Evolutionary conservation across 2,888 invertebrate genomes (phyloP).

Genomic region (Aromia moschata): DNA sequence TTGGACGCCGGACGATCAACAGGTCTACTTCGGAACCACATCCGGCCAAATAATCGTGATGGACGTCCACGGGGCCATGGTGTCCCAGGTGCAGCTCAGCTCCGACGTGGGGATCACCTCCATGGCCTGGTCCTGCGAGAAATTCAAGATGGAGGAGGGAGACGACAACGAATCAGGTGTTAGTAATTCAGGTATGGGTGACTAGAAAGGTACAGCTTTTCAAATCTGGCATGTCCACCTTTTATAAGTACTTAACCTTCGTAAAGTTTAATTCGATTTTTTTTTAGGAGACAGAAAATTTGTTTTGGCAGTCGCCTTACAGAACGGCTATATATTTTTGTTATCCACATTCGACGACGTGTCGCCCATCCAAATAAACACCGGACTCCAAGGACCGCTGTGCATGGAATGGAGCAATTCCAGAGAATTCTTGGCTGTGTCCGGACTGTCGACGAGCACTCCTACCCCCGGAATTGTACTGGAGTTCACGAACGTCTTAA

Average conservation of each 20-base stretch:
- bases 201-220: background rate
- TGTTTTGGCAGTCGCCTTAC: slow-evolving; percentile 87
- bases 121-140: slow-evolving; percentile 98
- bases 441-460: slow-evolving; percentile 73
- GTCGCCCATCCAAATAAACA: slow-evolving; percentile 85
- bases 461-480: slow-evolving; percentile 54
- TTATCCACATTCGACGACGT: slow-evolving; percentile 94
- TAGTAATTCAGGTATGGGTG: slow-evolving; percentile 61
- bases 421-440: slow-evolving; percentile 89
- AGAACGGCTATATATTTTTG: slow-evolving; percentile 89
- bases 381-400: slow-evolving; percentile 81
- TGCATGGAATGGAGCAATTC: slow-evolving; percentile 98
- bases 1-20: slow-evolving; percentile 98
- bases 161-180: slow-evolving; percentile 75
- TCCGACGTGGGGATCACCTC: slow-evolving; percentile 87
- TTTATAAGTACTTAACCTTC: background rate
- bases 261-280: background rate
- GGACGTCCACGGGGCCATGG: slow-evolving; percentile 96
- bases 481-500: slow-evolving; percentile 82
- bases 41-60: slow-evolving; percentile 95
- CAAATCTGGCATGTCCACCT: background rate
- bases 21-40: slow-evolving; percentile 96
- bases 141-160: slow-evolving; percentile 97
- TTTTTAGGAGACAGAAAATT: slow-evolving; percentile 69
- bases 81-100: slow-evolving; percentile 89